Percentiles rank a stretch among this genome's conserved stretches.
These are phyloP conservation scores for Nomada fucata DNA, from an alignment of 2,888 invertebrate species.

Conservation along the genomic window DNA sequence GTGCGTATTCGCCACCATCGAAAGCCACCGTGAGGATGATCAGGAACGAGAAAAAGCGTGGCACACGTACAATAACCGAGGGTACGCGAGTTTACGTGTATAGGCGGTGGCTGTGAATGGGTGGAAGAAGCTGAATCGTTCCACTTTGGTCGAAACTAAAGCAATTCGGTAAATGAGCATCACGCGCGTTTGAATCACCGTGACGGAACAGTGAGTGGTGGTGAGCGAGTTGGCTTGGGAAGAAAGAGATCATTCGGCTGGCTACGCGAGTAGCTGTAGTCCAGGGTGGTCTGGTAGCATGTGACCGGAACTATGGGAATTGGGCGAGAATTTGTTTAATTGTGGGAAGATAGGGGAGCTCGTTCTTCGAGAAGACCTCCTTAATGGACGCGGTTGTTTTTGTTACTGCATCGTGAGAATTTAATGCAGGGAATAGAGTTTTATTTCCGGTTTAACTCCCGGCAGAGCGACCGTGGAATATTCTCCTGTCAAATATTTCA, in stretches of 20 bases:
- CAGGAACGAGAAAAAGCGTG: slow-evolving; percentile 23
- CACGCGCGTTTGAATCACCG: slow-evolving; percentile 18
- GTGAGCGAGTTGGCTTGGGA: not conserved
- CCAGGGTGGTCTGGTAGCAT: slow-evolving; percentile 20
- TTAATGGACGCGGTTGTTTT: no score
- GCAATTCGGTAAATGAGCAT: slow-evolving; percentile 33
- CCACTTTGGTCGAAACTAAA: slow-evolving; percentile 30
- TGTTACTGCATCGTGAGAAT: no score
- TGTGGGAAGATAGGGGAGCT: not conserved
- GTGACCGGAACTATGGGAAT: slow-evolving; percentile 12
- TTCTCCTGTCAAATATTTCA: no score
- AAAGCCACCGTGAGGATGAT: slow-evolving; percentile 16
- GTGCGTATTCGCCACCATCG: slow-evolving; percentile 46
- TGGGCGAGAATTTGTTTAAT: slow-evolving; percentile 8
- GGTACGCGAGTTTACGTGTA: not conserved
- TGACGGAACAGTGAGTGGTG: slow-evolving; percentile 8
- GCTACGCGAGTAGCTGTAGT: not conserved
- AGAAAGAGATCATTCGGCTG: slow-evolving; percentile 13
- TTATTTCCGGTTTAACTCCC: not conserved
- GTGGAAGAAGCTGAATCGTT: not conserved
- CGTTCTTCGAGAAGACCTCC: not conserved
- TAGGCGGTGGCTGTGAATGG: not conserved
- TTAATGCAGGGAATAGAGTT: not conserved
- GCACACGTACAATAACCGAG: not conserved
- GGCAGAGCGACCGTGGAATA: no score